These are phyloP conservation scores for Polyodon spathula DNA, from an alignment of 2,113 vertebrate species.

Conservation along the genomic window DNA sequence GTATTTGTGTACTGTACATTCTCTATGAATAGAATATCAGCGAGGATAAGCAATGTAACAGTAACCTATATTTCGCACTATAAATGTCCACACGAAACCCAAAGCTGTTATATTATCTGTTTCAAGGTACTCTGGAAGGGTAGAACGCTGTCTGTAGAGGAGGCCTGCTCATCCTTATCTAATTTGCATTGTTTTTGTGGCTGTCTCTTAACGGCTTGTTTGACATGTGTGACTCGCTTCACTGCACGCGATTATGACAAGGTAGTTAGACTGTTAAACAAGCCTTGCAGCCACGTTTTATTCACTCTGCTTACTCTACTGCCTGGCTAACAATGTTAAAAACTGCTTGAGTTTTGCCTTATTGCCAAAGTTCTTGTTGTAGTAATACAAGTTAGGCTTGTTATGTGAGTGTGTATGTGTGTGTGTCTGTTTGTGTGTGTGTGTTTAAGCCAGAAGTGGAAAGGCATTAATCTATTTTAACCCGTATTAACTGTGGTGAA, in stretches of 20 bases:
- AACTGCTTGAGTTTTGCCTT: too few species aligned
- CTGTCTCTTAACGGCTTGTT: conserved; percentile 33
- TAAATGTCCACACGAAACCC: not conserved
- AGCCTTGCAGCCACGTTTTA: conserved; percentile 34
- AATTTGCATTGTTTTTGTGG: conserved; percentile 30
- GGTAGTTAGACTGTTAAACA: conserved; percentile 1
- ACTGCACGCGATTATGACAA: conserved; percentile 45
- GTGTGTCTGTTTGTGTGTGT: too few species aligned
- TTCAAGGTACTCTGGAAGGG: not conserved
- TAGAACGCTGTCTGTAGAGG: conserved; percentile 2
- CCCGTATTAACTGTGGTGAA: too few species aligned
- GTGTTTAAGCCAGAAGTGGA: too few species aligned
- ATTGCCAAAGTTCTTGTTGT: conserved; percentile 2
- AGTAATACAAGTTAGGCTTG: too few species aligned
- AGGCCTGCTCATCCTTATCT: conserved; percentile 24
- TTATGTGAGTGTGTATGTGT: too few species aligned
- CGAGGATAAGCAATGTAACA: conserved; percentile 9
- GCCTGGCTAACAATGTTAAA: not conserved
- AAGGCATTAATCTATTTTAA: too few species aligned
- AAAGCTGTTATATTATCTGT: not conserved
- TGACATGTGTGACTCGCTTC: conserved; percentile 32
- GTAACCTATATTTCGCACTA: conserved; percentile 14
- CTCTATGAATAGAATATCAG: too few species aligned
- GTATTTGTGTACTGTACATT: too few species aligned
- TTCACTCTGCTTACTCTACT: conserved; percentile 19